Base-by-base conservation (phyloP, 2,113 vertebrate species). In the Trochalopteron elliotii region DNA sequence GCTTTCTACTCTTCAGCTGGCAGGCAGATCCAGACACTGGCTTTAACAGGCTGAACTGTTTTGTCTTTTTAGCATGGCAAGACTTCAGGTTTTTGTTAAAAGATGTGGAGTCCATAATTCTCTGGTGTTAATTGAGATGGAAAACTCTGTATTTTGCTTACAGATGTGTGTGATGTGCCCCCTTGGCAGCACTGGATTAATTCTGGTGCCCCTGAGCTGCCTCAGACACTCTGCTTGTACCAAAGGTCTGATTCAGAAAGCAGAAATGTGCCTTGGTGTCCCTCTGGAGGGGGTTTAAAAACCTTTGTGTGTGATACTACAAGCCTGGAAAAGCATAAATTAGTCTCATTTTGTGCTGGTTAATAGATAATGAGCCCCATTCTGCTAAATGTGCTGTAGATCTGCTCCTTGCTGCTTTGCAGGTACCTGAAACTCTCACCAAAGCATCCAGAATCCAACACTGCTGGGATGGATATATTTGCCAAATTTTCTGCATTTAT, bases 401-500 rank as follows among this genome's bases (percentile, higher is more conserved):
- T 82, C 37, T 59, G 0, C 17, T 95, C 15, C n/a, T 56, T 71
- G 85, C 84, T 97, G 21, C 70, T 87, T 49, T 93, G 61, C 81
- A 98, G 98, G 96, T 99, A 98, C 97, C 93, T 99, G 87, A 99
- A 99, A 77, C 99, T 99, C 69, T 98, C 98, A 83, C 98, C 99
- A 82, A 98, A 99, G 93, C 99, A 99, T 83, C 99, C 99, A 6
- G 99, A 99, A 95, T 99, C 99, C 35, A 99, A 99, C 98, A 99
- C 99, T 37, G 98, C 99, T 83, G 99, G 99, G 53, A 99, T 99
- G 99, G 99, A 99, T 94, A 99, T 99, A 92, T 99, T 99, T 95
- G 99, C 99, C 96, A 99, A 99, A 97, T 99, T 99, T 94, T 99
- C 99, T 60, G 99, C 99, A 4, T 99, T 97, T 92, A 99, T 99